Conservation (phyloP, 2,888 invertebrate species). For the Scaptomyza caliginosa region DNA sequence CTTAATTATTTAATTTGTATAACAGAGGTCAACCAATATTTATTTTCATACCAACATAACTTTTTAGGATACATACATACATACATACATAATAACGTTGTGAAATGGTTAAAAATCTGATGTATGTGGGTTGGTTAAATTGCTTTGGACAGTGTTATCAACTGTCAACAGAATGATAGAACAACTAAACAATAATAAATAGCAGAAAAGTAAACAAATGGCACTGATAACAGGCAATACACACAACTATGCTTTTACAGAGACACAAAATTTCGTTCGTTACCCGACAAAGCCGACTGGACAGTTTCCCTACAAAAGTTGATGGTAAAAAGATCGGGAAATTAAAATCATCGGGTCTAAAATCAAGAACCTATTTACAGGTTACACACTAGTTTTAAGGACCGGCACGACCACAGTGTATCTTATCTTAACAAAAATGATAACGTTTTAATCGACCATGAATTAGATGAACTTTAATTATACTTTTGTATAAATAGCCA, state of each 20-base stretch:
- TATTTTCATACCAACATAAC: not conserved
- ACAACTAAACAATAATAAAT: constrained; percentile 35
- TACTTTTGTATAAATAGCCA: constrained; percentile 41
- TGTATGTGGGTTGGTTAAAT: constrained; percentile 23
- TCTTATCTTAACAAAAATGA: constrained; percentile 51
- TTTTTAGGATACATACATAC: not conserved
- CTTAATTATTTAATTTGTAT: not conserved
- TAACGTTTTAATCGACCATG: constrained; percentile 33
- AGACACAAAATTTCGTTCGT: not conserved
- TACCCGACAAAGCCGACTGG: constrained; percentile 5
- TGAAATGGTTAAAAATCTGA: not conserved
- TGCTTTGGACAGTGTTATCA: constrained; percentile 57
- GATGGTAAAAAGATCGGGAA: constrained; percentile 20
- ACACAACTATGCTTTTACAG: constrained; percentile 32
- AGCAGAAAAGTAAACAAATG: constrained; percentile 44
- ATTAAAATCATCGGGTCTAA: constrained; percentile 19
- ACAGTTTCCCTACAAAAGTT: constrained; percentile 1
- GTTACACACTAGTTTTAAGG: constrained; percentile 1
- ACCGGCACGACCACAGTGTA: constrained; percentile 28
- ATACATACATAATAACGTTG: not conserved
- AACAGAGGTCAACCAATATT: not conserved
- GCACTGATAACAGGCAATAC: constrained; percentile 39
- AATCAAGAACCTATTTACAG: constrained; percentile 9
- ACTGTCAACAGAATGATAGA: constrained; percentile 55
- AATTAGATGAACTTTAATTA: constrained; percentile 34